These are phyloP conservation scores for Scolopax bukidnonensis DNA, from an alignment of 2,797 vertebrate genomes.

Conservation along the genomic window DNA sequence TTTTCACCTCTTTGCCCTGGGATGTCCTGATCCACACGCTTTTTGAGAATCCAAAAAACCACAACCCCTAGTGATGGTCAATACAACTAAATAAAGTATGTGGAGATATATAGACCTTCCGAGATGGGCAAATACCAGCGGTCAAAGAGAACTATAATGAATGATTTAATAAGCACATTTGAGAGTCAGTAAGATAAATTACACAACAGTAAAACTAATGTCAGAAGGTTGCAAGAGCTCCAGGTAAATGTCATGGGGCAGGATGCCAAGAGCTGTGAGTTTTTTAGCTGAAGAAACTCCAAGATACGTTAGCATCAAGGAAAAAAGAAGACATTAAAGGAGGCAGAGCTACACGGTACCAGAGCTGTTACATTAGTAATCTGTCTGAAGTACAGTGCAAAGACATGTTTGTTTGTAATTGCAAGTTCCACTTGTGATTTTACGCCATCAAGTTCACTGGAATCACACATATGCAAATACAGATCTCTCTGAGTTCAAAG, in stretches of 20 bases:
- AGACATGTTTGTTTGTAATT: neutral
- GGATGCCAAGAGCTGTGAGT: neutral
- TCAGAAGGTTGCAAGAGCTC: neutral
- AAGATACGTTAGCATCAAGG: neutral
- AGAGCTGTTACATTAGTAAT: neutral
- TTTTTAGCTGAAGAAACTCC: slow-evolving; percentile 1
- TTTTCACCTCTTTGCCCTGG: neutral
- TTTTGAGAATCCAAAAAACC: neutral
- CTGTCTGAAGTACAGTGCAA: neutral
- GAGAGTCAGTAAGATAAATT: neutral
- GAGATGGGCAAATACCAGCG: neutral
- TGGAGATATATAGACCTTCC: neutral
- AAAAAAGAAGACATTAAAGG: neutral
- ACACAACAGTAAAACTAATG: neutral
- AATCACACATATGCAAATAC: neutral
- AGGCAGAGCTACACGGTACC: neutral
- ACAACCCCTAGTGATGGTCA: neutral
- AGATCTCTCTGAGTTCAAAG: neutral
- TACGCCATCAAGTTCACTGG: neutral
- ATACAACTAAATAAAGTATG: neutral
- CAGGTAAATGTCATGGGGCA: neutral
- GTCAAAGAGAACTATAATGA: neutral
- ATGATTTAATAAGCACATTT: neutral
- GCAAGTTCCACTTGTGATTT: slow-evolving; percentile 8
- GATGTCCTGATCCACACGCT: neutral